A percentile compares a stretch with the other conserved stretches of the same genome.
Evolutionary conservation across 1,140 invertebrate species (phyloP).

Genomic region (Nasonia giraulti): DNA sequence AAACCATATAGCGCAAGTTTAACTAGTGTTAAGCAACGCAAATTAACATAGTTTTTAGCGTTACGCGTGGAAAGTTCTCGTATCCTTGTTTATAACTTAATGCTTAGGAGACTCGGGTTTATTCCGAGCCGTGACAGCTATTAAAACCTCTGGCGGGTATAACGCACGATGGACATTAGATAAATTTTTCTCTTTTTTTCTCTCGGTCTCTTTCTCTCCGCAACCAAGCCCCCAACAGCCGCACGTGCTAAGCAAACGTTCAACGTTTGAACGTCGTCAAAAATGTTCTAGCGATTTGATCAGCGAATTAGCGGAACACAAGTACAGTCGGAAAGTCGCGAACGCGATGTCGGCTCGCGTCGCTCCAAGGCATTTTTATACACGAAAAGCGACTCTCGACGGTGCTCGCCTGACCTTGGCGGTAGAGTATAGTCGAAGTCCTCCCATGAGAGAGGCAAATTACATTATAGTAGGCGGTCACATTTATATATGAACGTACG

Average conservation of each 20-base stretch:
- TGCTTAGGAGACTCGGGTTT: background rate
- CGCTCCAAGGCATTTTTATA: background rate
- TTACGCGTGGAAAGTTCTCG: conserved; percentile 10
- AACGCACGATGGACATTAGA: background rate
- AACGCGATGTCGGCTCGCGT: background rate
- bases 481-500: background rate
- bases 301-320: background rate
- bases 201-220: background rate
- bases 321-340: background rate
- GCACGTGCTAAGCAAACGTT: background rate
- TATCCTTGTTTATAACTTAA: conserved; percentile 5
- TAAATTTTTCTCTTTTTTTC: background rate
- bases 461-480: background rate
- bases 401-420: background rate
- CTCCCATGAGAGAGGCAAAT: background rate
- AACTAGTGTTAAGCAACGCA: conserved; percentile 20
- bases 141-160: background rate
- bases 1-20: conserved; percentile 6
- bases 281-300: background rate
- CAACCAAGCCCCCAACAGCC: too few relatives aligned
- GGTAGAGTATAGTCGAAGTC: background rate
- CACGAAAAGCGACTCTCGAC: background rate
- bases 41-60: conserved; percentile 19
- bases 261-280: background rate
- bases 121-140: background rate